phyloP scores from a whole-genome alignment of 2,797 vertebrate species.

The Atherinosoma microstoma region DNA sequence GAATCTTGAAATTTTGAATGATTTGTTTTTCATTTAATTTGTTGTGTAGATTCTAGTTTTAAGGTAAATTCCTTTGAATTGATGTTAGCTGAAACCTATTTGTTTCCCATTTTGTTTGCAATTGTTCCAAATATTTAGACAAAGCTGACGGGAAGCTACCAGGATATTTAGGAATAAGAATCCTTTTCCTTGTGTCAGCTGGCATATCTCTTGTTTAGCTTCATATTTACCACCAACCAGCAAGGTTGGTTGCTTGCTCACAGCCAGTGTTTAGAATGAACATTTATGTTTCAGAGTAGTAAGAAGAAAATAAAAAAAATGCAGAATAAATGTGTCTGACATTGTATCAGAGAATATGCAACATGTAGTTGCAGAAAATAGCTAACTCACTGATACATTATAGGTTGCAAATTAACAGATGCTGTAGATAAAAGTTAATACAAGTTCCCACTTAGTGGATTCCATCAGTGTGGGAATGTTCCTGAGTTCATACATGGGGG shows the following conservation, averaged over 20 bases:
- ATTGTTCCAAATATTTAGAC: background rate
- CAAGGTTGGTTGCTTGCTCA: background rate
- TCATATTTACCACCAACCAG: background rate
- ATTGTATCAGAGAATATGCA: background rate
- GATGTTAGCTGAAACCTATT: background rate
- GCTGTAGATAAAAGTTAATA: no score
- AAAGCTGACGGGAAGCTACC: no score
- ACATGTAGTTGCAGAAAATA: background rate
- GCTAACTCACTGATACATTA: background rate
- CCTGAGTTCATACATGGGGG: slow-evolving; percentile 15
- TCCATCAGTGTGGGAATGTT: slow-evolving; percentile 58
- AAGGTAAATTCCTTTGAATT: no score
- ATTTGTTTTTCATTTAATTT: no score
- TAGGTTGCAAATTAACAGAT: no score
- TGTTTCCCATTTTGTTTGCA: background rate
- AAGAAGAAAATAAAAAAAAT: background rate
- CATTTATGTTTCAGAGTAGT: background rate
- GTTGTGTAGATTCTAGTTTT: no score
- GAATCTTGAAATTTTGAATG: no score
- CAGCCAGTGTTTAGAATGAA: background rate
- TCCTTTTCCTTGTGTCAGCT: no score
- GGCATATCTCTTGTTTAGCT: background rate
- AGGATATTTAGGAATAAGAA: no score
- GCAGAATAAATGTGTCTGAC: background rate
- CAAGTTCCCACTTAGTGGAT: slow-evolving; percentile 34